Base-by-base conservation (phyloP, 2,113 vertebrate species). In the Gavialis gangeticus region DNA sequence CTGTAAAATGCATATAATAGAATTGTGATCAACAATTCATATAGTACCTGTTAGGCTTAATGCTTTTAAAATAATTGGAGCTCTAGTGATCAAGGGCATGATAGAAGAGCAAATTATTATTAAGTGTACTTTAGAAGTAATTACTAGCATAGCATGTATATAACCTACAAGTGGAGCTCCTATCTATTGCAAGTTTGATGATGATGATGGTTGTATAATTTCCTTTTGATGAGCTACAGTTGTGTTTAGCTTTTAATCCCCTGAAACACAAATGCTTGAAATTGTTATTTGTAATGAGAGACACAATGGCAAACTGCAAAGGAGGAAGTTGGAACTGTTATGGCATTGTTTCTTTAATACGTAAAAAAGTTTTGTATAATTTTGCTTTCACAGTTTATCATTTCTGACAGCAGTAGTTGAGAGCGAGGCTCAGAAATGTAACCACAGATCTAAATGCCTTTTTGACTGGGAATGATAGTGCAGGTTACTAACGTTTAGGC, bases 201-300 rank as follows among this genome's bases (percentile, higher is more conserved):
- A 13, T 57, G 30, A 22, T 1, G 5, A 60, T 15, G 80, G 11
- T 21, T 84, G 21, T 80, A 5, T 14, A 9, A 10, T 16, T 34
- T 34, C n/a, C 22, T 71, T 71, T 6, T 30, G 22, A 71, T 71
- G 67, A 34, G 27, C 22, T 71, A 34, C 21, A 34, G 22, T 21
- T 27, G 2, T n/a, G 16, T 34, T 46, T 18, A 66, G 12, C n/a
- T 15, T 16, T 79, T 79, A 21, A 5, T n/a, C 57, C 3, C 6
- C 3, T 24, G 60, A 79, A 84, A 54, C 18, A 18, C 37, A n/a
- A 12, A 58, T 80, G 80, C 0, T 0, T 75, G 12, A 46, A 46
- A 46, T 7, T 46, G 46, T 46, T 46, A 46, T 46, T 46, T 46
- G 46, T 46, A 46, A 46, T 46, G 46, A 46, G 46, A 46, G 46